A percentile compares a stretch with the other conserved stretches of the same genome.
phyloP scores from a whole-genome alignment of 2,888 invertebrate species.

The Microdon myrmicae region DNA sequence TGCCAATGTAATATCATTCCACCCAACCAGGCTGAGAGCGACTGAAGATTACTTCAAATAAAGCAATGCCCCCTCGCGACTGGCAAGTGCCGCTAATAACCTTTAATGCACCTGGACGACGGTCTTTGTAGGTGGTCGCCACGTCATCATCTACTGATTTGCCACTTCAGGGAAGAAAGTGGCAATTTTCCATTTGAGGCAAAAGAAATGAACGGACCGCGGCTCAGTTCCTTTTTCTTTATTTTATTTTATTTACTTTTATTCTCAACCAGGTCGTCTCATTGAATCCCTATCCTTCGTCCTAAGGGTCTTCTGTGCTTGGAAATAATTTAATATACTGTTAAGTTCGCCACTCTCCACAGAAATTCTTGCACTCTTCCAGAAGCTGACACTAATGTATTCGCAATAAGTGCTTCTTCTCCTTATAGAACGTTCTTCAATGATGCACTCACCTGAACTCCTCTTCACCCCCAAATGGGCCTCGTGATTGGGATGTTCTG shows the following conservation, averaged over 20 bases:
- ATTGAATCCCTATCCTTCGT: too few relatives aligned
- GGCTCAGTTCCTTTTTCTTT: too few relatives aligned
- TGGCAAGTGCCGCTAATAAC: conserved; percentile 30
- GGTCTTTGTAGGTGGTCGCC: conserved; percentile 5
- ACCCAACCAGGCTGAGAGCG: too few relatives aligned
- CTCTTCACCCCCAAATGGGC: conserved; percentile 1
- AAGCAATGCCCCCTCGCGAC: too few relatives aligned
- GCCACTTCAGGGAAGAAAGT: conserved; percentile 36
- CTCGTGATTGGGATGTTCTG: conserved; percentile 16
- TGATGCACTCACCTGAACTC: not conserved
- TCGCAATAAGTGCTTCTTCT: conserved; percentile 46
- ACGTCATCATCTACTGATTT: conserved; percentile 38
- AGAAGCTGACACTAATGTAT: conserved; percentile 34
- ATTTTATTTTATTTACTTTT: too few relatives aligned
- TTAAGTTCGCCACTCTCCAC: conserved; percentile 32
- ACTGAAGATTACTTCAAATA: too few relatives aligned
- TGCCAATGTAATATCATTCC: too few relatives aligned
- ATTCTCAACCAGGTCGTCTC: too few relatives aligned
- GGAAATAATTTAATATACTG: conserved; percentile 48
- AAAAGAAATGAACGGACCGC: too few relatives aligned
- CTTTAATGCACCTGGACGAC: conserved; percentile 42
- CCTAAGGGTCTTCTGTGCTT: conserved; percentile 10
- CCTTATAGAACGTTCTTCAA: conserved; percentile 3
- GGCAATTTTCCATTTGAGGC: conserved; percentile 36
- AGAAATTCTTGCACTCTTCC: conserved; percentile 29